A percentile compares a stretch with the other conserved stretches of the same genome.
phyloP scores from a whole-genome alignment of 2,113 vertebrate genomes.

The Nothobranchius furzeri region DNA sequence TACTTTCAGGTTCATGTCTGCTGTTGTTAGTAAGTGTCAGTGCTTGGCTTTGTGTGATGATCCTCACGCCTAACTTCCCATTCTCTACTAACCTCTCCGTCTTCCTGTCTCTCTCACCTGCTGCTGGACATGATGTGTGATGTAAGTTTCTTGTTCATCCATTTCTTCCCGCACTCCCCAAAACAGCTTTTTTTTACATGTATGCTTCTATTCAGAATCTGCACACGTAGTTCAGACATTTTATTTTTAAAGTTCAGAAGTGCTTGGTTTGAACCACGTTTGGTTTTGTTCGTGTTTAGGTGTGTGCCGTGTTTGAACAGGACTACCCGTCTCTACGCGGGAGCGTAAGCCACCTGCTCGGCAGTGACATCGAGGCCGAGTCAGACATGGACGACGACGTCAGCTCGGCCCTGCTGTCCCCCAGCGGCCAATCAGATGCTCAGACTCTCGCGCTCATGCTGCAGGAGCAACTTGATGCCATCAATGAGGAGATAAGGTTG shows the following conservation, averaged over 20 bases:
- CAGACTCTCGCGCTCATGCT: slow-evolving; percentile 97
- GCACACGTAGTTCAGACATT: neutral
- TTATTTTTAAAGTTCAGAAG: neutral
- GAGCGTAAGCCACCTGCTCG: slow-evolving; percentile 83
- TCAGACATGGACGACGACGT: slow-evolving; percentile 91
- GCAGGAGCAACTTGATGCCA: slow-evolving; percentile 96
- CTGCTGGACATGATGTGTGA: slow-evolving; percentile 73
- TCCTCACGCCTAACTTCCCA: slow-evolving; percentile 59
- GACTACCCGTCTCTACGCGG: slow-evolving; percentile 87
- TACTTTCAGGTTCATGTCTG: slow-evolving; percentile 44
- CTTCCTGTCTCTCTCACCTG: slow-evolving; percentile 67
- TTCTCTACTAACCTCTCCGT: slow-evolving; percentile 72
- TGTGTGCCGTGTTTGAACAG: slow-evolving; percentile 79
- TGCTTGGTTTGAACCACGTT: neutral
- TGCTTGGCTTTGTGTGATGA: slow-evolving; percentile 35
- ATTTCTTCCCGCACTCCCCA: slow-evolving; percentile 41
- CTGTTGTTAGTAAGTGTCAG: slow-evolving; percentile 54
- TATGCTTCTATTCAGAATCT: slow-evolving; percentile 6
- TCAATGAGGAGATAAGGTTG: slow-evolving; percentile 97
- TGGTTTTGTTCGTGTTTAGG: slow-evolving; percentile 42
- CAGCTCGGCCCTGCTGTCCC: slow-evolving; percentile 87
- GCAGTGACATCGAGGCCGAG: slow-evolving; percentile 88
- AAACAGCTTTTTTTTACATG: slow-evolving; percentile 43
- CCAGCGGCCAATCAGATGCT: slow-evolving; percentile 91
- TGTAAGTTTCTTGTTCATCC: slow-evolving; percentile 72